Evolutionary conservation across 2,797 vertebrate genomes (phyloP).

Genomic region (Parauchenoglanis ngamensis): DNA sequence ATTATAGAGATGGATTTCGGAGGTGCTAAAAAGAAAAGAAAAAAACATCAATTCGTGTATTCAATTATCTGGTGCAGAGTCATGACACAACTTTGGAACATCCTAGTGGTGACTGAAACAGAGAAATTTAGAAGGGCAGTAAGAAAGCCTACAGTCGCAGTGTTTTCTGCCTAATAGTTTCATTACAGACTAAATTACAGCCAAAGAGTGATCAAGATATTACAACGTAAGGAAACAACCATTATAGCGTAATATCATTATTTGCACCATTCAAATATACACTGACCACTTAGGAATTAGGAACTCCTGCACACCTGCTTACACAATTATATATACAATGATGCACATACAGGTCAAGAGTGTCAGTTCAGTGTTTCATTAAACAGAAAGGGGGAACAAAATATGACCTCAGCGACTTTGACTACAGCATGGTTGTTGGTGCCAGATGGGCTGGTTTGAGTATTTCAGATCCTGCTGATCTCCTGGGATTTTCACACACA

Average conservation of each 20-base stretch:
- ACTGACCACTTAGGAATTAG: neutral
- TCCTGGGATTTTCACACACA: neutral
- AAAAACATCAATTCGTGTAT: conserved; percentile 38
- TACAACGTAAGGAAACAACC: neutral
- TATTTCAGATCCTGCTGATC: neutral
- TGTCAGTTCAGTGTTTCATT: neutral
- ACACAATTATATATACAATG: neutral
- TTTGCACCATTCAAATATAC: conserved; percentile 24
- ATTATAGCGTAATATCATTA: neutral
- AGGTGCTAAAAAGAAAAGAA: conserved; percentile 76
- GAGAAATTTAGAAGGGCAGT: neutral
- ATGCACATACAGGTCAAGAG: neutral
- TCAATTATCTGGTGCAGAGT: conserved; percentile 19
- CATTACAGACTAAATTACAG: conserved; percentile 6
- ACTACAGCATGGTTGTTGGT: neutral
- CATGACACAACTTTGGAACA: neutral
- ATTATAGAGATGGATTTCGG: conserved; percentile 89
- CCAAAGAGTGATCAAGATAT: neutral
- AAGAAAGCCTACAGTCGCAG: neutral
- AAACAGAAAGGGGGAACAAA: neutral
- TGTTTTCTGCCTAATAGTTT: neutral
- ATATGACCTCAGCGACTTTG: neutral
- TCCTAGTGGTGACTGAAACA: conserved; percentile 5
- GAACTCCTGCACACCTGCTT: neutral
- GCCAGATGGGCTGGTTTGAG: neutral